Conservation (phyloP, 2,888 invertebrate species). For the Plebejus argus region DNA sequence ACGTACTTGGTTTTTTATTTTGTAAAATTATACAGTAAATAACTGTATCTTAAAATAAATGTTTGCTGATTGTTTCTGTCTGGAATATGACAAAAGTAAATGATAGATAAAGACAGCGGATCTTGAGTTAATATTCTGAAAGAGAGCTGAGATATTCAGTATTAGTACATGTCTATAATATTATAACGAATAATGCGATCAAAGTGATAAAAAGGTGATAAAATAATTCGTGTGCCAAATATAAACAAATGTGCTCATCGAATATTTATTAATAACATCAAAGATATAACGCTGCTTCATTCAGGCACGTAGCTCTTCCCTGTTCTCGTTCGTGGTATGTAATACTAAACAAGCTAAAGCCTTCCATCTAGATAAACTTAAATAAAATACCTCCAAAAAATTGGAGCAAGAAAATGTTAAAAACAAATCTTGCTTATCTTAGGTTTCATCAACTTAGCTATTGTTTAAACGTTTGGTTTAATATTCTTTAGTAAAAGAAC, state of each 20-base stretch:
- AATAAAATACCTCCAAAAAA: neutral
- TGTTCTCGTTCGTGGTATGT: neutral
- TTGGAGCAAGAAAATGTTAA: neutral
- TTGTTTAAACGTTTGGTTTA: neutral
- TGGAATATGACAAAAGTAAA: too few species aligned
- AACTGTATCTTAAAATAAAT: too few species aligned
- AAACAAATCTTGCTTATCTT: neutral
- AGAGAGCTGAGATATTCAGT: neutral
- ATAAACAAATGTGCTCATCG: neutral
- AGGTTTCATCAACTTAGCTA: neutral
- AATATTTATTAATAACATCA: neutral
- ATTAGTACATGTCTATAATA: neutral
- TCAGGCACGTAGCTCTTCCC: neutral
- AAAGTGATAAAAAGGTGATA: neutral
- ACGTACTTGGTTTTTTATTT: neutral
- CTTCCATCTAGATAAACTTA: neutral
- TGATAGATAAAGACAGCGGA: too few species aligned
- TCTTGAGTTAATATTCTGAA: neutral
- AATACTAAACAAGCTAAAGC: too few species aligned
- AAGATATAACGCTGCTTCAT: neutral
- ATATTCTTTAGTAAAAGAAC: neutral
- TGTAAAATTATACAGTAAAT: neutral
- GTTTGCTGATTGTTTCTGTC: too few species aligned
- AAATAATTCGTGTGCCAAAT: conserved; percentile 5
- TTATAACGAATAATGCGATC: neutral